A percentile compares a stretch with the other conserved stretches of the same genome.
These are phyloP conservation scores for Cyanocitta stelleri DNA, from an alignment of 2,113 vertebrate species.

Conservation along the genomic window DNA sequence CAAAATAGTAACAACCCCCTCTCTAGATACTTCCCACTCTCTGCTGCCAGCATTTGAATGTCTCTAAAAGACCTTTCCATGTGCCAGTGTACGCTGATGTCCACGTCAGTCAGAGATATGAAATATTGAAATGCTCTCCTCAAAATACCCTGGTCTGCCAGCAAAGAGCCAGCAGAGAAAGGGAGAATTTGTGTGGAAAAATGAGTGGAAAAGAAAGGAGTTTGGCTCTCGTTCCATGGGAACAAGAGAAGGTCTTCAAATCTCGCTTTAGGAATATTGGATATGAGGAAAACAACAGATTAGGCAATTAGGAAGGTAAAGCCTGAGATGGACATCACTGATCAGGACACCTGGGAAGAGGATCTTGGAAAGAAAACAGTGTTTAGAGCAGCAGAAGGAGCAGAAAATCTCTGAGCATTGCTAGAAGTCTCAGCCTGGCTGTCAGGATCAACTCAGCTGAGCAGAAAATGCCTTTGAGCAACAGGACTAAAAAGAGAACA, in stretches of 20 bases:
- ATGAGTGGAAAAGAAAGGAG: neutral
- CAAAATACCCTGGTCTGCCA: neutral
- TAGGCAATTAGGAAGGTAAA: neutral
- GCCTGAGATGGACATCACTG: neutral
- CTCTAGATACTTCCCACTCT: neutral
- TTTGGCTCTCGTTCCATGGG: neutral
- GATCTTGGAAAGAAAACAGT: neutral
- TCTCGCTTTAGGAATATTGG: neutral
- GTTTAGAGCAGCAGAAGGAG: neutral
- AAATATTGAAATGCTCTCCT: neutral
- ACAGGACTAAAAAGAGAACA: neutral
- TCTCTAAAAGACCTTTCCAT: neutral
- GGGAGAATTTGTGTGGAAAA: neutral
- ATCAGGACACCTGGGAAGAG: neutral
- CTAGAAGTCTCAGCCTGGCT: neutral
- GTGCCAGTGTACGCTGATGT: accelerated
- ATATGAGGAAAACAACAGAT: neutral
- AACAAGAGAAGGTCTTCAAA: neutral
- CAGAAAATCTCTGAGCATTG: neutral
- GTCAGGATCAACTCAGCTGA: neutral
- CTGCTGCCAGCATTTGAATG: neutral
- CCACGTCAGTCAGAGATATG: neutral
- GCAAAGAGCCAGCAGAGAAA: neutral
- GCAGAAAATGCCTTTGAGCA: neutral
- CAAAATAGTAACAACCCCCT: accelerated